Evolutionary conservation across 2,113 vertebrate genomes (phyloP).

Genomic region (Acinonyx jubatus): DNA sequence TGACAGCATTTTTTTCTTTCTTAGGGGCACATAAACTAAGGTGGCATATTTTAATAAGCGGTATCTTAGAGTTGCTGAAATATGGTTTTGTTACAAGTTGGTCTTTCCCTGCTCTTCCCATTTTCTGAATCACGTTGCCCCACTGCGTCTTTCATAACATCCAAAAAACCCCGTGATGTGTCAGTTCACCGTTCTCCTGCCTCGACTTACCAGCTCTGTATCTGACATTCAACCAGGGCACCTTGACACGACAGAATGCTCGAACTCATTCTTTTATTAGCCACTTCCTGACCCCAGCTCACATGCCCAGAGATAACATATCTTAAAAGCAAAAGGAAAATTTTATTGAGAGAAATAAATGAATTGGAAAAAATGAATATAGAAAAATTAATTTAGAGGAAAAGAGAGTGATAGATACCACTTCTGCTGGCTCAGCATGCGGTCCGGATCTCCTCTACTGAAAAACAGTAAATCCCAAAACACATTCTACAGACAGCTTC

Average conservation of each 20-base stretch:
- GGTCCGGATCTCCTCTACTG: accelerated
- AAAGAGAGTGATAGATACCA: neutral
- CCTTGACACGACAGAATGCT: neutral
- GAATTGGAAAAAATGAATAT: neutral
- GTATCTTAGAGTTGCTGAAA: neutral
- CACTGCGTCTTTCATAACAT: neutral
- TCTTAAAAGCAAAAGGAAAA: neutral
- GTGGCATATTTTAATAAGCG: neutral
- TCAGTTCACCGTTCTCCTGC: neutral
- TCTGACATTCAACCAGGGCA: accelerated
- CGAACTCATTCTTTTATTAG: neutral
- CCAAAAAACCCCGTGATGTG: neutral
- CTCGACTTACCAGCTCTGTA: neutral
- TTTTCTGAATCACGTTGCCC: neutral
- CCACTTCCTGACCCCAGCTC: neutral
- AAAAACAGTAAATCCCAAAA: neutral
- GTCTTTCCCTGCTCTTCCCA: neutral
- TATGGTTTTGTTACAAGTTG: neutral
- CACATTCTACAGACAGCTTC: neutral
- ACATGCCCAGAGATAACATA: neutral
- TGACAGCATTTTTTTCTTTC: neutral
- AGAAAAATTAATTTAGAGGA: neutral
- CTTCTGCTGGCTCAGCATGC: neutral
- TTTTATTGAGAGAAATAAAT: neutral
- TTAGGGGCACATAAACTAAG: neutral